phyloP scores from a whole-genome alignment of 2,888 invertebrate genomes.

The Vesta saturnalis region DNA sequence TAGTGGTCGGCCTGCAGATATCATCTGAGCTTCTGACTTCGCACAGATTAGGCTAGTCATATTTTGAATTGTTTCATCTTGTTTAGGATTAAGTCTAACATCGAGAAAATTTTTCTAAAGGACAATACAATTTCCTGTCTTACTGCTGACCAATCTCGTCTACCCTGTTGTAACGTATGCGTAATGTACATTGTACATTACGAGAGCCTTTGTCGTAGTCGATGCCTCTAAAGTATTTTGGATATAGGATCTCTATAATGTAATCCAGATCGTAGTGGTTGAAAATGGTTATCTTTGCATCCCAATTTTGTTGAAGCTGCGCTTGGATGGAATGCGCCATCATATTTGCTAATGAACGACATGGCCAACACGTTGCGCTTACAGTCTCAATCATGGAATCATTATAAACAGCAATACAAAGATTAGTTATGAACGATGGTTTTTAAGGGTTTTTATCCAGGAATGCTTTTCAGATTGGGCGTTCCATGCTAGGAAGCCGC shows the following conservation, averaged over 20 bases:
- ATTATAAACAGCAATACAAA: conserved; percentile 16
- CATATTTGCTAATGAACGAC: no score
- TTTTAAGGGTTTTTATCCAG: conserved; percentile 14
- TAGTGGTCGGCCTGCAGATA: background rate
- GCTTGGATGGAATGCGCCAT: no score
- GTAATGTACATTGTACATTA: no score
- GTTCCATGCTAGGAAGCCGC: background rate
- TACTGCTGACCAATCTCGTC: background rate
- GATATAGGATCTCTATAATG: background rate
- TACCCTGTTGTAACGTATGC: background rate
- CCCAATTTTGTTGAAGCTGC: no score
- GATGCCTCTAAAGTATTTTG: background rate
- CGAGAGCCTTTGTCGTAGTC: no score
- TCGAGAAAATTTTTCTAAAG: background rate
- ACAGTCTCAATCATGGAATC: background rate
- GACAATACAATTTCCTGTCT: background rate
- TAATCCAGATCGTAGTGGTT: background rate
- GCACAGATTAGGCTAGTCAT: background rate
- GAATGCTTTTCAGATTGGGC: conserved; percentile 8
- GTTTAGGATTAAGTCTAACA: background rate
- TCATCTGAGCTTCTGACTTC: no score
- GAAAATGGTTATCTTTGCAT: background rate
- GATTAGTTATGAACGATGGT: background rate
- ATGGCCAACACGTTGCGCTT: background rate
- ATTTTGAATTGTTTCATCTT: background rate